Evolutionary conservation across 2,113 vertebrate genomes (phyloP).

Genomic region (Sporophila hypoxantha): DNA sequence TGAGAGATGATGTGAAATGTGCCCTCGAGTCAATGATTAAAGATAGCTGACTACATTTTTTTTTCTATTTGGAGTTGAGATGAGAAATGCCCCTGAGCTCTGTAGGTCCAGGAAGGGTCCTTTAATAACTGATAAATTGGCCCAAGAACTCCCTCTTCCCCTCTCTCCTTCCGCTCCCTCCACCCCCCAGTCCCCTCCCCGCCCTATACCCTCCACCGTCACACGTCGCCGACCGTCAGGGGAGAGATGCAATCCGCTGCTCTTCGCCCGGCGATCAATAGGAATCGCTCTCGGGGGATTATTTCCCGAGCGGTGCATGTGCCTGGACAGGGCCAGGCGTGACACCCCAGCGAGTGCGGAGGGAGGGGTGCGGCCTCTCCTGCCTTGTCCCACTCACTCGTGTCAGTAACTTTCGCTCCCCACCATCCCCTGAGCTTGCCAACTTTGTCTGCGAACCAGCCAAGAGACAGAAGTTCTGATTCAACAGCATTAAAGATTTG

Average conservation of each 20-base stretch:
- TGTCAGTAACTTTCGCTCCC: not conserved
- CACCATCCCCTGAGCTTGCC: not conserved
- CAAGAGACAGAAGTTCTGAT: not conserved
- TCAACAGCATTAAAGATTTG: not conserved
- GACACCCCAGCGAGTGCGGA: not conserved
- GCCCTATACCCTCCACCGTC: not conserved
- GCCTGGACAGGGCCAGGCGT: not conserved
- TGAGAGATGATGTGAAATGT: constrained; percentile 79
- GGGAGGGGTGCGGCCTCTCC: not conserved
- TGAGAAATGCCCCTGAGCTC: constrained; percentile 47
- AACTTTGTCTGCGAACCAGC: not conserved
- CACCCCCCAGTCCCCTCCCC: not conserved
- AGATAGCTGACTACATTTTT: constrained; percentile 69
- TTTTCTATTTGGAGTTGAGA: constrained; percentile 46
- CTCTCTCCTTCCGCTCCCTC: not conserved
- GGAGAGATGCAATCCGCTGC: not conserved
- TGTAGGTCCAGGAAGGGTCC: constrained; percentile 11
- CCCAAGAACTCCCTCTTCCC: not conserved
- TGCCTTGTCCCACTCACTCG: not conserved
- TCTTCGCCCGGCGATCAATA: not conserved
- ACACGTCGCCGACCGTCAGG: not conserved
- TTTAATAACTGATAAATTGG: constrained; percentile 22
- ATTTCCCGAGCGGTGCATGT: not conserved
- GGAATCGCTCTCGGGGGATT: not conserved
- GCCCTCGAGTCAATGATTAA: constrained; percentile 81